Conservation (phyloP, 2,797 vertebrate genomes). For the Hylomyscus alleni region DNA sequence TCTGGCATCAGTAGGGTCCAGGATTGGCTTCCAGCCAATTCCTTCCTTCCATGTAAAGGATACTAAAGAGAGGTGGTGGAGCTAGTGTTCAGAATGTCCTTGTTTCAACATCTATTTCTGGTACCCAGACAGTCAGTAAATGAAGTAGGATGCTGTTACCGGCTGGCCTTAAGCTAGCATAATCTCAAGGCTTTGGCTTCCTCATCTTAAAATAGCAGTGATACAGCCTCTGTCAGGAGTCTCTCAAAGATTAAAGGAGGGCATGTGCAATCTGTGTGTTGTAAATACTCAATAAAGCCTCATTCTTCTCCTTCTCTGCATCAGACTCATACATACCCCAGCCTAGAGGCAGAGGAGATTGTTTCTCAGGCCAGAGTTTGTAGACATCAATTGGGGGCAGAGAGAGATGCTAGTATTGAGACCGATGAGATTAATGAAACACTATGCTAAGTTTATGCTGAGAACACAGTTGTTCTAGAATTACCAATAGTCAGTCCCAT, state of each 20-base stretch:
- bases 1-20: not conserved
- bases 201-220: constrained; percentile 3
- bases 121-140: not conserved
- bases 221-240: not conserved
- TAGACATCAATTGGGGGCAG: not conserved
- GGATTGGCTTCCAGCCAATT: not conserved
- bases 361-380: not conserved
- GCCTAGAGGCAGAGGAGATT: not conserved
- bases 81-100: not conserved
- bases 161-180: not conserved
- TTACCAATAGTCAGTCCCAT: not conserved
- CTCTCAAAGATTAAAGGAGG: not conserved
- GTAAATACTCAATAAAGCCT: not conserved
- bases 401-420: constrained; percentile 5
- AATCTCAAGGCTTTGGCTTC: constrained; percentile 5
- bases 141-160: not conserved
- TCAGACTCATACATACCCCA: not conserved
- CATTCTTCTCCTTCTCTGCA: not conserved
- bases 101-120: not conserved
- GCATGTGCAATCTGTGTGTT: not conserved
- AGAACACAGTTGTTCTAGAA: not conserved
- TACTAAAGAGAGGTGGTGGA: not conserved
- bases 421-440: constrained; percentile 23
- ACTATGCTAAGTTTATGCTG: not conserved
- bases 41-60: not conserved